Percentiles rank a stretch among this genome's conserved stretches.
Evolutionary conservation across 1,140 invertebrate genomes (phyloP).

Genomic region (Meteorus sp.): DNA sequence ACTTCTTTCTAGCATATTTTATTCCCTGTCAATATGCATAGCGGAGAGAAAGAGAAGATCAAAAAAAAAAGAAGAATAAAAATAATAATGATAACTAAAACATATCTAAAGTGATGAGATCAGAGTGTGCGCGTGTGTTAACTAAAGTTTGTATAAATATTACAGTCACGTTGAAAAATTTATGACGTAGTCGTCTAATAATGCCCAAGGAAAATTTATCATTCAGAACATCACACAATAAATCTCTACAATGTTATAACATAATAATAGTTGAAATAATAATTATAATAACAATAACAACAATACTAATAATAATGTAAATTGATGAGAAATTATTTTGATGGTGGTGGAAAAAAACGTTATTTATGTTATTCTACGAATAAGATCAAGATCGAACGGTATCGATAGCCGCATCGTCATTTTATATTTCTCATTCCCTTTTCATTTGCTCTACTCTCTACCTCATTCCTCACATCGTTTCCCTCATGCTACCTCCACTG

Average conservation of each 20-base stretch:
- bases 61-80: background rate
- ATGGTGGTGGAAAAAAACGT: too few relatives aligned
- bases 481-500: too few relatives aligned
- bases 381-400: background rate
- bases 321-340: background rate
- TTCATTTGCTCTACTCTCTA: background rate
- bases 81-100: background rate
- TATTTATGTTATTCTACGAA: background rate
- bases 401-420: too few relatives aligned
- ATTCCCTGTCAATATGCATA: background rate
- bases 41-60: background rate
- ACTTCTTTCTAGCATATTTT: background rate
- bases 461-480: background rate
- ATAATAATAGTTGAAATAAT: background rate
- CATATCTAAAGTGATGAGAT: background rate
- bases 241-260: background rate
- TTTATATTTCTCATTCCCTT: too few relatives aligned
- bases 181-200: too few relatives aligned
- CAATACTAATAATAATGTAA: too few relatives aligned
- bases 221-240: background rate
- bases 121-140: too few relatives aligned
- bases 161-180: too few relatives aligned
- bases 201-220: conserved; percentile 3
- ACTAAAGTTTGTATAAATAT: too few relatives aligned
- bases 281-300: background rate